Evolutionary conservation across 2,888 invertebrate genomes (phyloP).

Genomic region (Helleia helle): DNA sequence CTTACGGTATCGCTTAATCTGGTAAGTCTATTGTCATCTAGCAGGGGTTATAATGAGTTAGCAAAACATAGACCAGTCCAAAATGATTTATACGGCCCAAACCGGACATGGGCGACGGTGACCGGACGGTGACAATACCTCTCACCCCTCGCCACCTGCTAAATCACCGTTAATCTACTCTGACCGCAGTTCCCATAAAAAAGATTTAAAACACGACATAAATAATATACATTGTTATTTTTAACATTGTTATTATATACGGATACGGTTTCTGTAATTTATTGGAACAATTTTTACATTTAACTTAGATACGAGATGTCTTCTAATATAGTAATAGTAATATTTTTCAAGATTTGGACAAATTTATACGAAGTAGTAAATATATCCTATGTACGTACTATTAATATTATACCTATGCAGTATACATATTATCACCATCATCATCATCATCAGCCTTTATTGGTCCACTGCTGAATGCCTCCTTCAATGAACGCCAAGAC

Average conservation of each 20-base stretch:
- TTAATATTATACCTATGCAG: too few relatives aligned
- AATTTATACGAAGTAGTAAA: too few relatives aligned
- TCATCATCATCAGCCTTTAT: too few relatives aligned
- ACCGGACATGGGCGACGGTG: slow-evolving; percentile 19
- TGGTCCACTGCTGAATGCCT: too few relatives aligned
- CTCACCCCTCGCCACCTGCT: slow-evolving; percentile 39
- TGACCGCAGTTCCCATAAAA: slow-evolving; percentile 71
- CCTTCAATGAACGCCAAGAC: too few relatives aligned
- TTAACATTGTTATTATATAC: slow-evolving; percentile 33
- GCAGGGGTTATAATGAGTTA: slow-evolving; percentile 30
- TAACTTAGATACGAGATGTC: too few relatives aligned
- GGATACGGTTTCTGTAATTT: slow-evolving; percentile 25
- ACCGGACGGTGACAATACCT: slow-evolving; percentile 24
- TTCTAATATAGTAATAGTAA: too few relatives aligned
- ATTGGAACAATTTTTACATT: slow-evolving; percentile 9
- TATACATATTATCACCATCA: too few relatives aligned
- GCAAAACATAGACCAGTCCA: slow-evolving; percentile 33
- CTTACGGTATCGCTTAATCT: too few relatives aligned
- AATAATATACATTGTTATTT: slow-evolving; percentile 30
- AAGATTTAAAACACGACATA: slow-evolving; percentile 47
- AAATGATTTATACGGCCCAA: slow-evolving; percentile 28
- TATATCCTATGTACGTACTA: too few relatives aligned
- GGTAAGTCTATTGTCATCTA: too few relatives aligned
- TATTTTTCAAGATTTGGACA: too few relatives aligned
- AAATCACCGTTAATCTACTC: slow-evolving; percentile 49